Percentiles rank a stretch among this genome's conserved stretches.
These are phyloP conservation scores for Nyleta sp. DNA, from an alignment of 2,888 invertebrate species.

Conservation along the genomic window DNA sequence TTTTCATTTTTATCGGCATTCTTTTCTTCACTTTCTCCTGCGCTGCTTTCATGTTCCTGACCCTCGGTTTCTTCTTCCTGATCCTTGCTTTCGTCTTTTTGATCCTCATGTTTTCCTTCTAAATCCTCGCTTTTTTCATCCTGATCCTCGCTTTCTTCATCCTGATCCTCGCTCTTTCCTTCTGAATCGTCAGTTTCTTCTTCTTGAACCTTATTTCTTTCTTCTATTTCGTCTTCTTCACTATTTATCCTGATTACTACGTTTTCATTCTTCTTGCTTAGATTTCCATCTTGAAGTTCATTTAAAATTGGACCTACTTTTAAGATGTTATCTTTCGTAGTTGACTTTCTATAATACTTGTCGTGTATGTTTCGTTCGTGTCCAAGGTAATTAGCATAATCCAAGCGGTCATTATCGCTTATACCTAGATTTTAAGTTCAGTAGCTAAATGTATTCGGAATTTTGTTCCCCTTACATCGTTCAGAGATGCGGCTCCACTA, in stretches of 20 bases:
- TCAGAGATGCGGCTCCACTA: no score
- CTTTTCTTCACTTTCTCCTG: no score
- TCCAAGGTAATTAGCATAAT: constrained; percentile 5
- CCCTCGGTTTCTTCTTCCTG: no score
- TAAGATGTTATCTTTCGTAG: neutral
- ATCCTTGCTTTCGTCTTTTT: no score
- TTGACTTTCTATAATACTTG: constrained; percentile 7
- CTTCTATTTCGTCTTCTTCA: no score
- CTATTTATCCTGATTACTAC: neutral
- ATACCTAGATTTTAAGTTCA: no score
- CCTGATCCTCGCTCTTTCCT: neutral
- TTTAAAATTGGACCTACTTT: neutral
- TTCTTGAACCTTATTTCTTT: no score
- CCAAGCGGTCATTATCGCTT: neutral
- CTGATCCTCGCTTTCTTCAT: neutral
- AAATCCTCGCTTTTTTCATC: neutral
- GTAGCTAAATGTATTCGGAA: no score
- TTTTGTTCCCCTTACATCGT: no score
- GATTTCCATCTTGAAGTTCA: neutral
- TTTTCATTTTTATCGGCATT: no score
- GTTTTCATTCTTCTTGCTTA: neutral
- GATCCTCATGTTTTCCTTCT: no score
- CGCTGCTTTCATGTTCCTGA: no score
- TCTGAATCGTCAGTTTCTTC: neutral
- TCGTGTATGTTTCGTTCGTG: constrained; percentile 9